Percentiles rank a stretch among this genome's conserved stretches.
phyloP scores from a whole-genome alignment of 2,797 vertebrate species.

The Ibycter americanus region DNA sequence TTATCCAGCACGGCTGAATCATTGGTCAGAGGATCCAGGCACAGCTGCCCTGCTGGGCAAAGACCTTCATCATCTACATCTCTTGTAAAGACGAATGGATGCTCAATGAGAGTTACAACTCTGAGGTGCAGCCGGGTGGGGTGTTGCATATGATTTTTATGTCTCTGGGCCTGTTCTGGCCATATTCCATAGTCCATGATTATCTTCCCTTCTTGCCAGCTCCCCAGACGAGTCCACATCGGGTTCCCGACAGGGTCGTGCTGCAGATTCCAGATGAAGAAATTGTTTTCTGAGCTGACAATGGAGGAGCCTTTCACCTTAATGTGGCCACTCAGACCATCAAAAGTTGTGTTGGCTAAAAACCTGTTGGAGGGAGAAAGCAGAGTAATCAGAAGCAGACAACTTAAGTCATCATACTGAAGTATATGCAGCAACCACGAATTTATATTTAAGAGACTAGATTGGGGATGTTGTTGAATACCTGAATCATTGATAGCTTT shows the following conservation, averaged over 20 bases:
- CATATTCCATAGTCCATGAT: conserved; percentile 92
- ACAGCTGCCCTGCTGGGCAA: conserved; percentile 93
- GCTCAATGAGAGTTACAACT: conserved; percentile 95
- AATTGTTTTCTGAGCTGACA: conserved; percentile 90
- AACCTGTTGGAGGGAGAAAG: conserved; percentile 81
- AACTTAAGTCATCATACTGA: not conserved
- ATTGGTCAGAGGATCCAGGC: conserved; percentile 92
- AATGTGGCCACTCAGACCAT: conserved; percentile 91
- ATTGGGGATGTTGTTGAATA: not conserved
- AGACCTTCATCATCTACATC: conserved; percentile 94
- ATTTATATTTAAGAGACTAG: not conserved
- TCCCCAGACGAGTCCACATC: conserved; percentile 94
- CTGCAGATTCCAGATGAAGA: conserved; percentile 98
- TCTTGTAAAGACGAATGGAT: conserved; percentile 95
- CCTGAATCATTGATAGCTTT: not conserved
- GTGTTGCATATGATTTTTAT: conserved; percentile 76
- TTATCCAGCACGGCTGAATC: conserved; percentile 83
- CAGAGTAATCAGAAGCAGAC: not conserved
- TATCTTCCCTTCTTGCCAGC: conserved; percentile 89
- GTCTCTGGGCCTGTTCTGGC: conserved; percentile 86
- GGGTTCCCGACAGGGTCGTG: conserved; percentile 93
- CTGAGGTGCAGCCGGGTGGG: conserved; percentile 85
- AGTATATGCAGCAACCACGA: not conserved
- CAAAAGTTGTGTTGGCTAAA: conserved; percentile 91
- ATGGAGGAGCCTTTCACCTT: conserved; percentile 82